These are phyloP conservation scores for Choloepus hoffmanni DNA, from an alignment of 2,113 vertebrate genomes.

Conservation along the genomic window DNA sequence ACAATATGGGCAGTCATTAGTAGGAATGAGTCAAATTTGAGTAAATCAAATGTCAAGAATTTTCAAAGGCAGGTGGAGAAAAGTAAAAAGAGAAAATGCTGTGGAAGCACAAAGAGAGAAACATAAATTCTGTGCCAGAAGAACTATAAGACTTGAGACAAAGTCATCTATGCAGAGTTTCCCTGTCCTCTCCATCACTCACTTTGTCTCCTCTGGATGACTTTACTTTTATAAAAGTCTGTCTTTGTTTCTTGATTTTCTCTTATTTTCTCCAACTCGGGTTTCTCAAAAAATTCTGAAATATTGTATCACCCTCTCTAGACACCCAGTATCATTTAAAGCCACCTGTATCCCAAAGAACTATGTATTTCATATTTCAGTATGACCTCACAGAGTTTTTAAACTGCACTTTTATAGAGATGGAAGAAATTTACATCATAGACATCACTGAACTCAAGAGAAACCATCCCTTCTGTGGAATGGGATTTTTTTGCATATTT, in stretches of 20 bases:
- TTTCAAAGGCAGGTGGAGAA: not conserved
- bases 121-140: fast-evolving
- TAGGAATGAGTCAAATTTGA: not conserved
- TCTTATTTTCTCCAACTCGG: not conserved
- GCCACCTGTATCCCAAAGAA: not conserved
- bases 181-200: no score
- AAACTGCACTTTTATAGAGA: not conserved
- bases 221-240: not conserved
- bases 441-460: not conserved
- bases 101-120: no score
- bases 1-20: not conserved
- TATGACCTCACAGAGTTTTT: not conserved
- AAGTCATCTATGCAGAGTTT: fast-evolving
- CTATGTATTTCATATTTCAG: not conserved
- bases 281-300: not conserved
- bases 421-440: not conserved
- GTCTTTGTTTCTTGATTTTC: not conserved
- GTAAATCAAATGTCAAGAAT: not conserved
- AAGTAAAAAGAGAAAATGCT: not conserved
- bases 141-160: fast-evolving
- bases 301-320: not conserved
- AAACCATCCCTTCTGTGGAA: not conserved
- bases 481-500: not conserved
- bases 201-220: not conserved
- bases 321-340: not conserved